Conservation (phyloP, 2,113 vertebrate species). For the Pterocles gutturalis region DNA sequence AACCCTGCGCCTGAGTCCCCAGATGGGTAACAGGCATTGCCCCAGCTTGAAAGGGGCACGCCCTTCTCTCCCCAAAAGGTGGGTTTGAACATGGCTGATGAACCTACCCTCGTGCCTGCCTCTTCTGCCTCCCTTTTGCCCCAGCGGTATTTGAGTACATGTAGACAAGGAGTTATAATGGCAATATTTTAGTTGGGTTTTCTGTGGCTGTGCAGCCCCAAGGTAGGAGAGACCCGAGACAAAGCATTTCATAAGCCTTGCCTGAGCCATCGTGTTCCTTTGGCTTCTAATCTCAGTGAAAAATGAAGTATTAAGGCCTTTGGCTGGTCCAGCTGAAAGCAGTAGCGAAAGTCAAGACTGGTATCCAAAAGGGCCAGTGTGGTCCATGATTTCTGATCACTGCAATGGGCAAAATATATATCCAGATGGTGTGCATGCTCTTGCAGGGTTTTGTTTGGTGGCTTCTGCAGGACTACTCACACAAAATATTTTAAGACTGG, state of each 20-base stretch:
- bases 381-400: not conserved
- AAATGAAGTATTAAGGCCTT: not conserved
- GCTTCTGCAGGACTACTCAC: not conserved
- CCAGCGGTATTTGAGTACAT: not conserved
- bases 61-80: not conserved
- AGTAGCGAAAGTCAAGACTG: not conserved
- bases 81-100: not conserved
- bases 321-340: not conserved
- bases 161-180: not conserved
- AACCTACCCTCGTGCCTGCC: accelerated
- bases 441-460: not conserved
- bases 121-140: not conserved
- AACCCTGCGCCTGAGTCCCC: accelerated
- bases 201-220: not conserved
- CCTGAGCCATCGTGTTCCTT: not conserved
- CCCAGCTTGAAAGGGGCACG: accelerated
- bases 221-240: not conserved
- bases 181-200: not conserved
- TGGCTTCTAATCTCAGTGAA: not conserved
- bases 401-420: not conserved
- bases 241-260: not conserved
- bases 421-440: not conserved
- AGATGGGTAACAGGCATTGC: not conserved
- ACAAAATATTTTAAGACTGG: not conserved
- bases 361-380: accelerated